These are phyloP conservation scores for Encarsia formosa DNA, from an alignment of 2,888 invertebrate species.

Conservation along the genomic window DNA sequence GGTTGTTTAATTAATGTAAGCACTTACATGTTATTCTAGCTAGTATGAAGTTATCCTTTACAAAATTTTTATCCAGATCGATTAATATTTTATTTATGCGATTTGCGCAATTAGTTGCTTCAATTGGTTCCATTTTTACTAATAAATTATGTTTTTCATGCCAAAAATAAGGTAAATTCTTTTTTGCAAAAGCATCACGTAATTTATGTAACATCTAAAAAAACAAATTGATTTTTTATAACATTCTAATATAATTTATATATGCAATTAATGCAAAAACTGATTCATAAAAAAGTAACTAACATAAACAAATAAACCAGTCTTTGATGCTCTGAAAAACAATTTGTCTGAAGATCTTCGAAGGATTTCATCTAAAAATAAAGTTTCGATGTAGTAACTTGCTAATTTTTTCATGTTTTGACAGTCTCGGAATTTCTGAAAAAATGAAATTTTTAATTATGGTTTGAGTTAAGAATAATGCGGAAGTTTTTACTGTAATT, in stretches of 20 bases:
- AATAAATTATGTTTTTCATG: constrained; percentile 53
- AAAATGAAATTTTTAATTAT: background rate
- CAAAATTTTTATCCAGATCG: constrained; percentile 2
- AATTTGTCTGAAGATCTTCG: constrained; percentile 51
- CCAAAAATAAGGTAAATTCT: constrained; percentile 52
- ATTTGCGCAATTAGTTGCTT: background rate
- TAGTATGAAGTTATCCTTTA: background rate
- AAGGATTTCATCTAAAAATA: constrained; percentile 20
- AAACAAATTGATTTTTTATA: too few relatives aligned
- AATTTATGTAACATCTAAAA: constrained; percentile 51
- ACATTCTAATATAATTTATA: constrained; percentile 38
- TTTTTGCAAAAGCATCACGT: constrained; percentile 39
- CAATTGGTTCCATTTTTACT: constrained; percentile 13
- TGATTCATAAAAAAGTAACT: constrained; percentile 37
- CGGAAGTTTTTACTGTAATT: too few relatives aligned
- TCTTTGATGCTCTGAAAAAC: constrained; percentile 50
- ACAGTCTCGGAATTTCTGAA: constrained; percentile 12
- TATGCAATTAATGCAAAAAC: background rate
- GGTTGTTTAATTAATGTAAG: too few relatives aligned
- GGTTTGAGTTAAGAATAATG: too few relatives aligned
- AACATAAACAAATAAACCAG: constrained; percentile 55
- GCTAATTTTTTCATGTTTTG: constrained; percentile 11
- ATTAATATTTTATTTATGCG: background rate
- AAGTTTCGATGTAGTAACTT: constrained; percentile 23
- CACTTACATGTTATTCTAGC: constrained; percentile 10